Base-by-base conservation (phyloP, 2,113 vertebrate genomes). In the Perca flavescens region DNA sequence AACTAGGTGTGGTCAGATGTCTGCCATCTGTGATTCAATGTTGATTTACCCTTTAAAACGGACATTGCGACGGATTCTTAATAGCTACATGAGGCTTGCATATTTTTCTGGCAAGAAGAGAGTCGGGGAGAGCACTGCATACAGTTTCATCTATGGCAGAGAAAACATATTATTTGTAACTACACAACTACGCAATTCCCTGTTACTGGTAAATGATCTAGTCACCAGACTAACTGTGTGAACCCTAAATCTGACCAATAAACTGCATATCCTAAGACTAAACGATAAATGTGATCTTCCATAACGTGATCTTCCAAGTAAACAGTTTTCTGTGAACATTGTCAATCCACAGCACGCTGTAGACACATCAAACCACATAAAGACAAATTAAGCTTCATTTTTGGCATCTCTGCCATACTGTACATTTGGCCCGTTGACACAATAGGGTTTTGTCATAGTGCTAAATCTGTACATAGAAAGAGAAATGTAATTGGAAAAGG, bases 361-460 rank as follows among this genome's bases (percentile, higher is more conserved):
- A 62, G 36, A 82, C 56, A 25, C 13, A 58, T 14, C 66, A 77
- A 78, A 74, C 74, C 54, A 19, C 56, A 66, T 66, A 54, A 63
- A 76, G 73, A 85, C 77, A 68, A 88, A 85, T 71, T 57, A 78
- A 14, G 25, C 47, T n/a, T 87, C 71, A 71, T 36, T 65, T 77
- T 60, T 80, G 75, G 74, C 74, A 64, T 60, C 63, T 80, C 63
- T 62, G 63, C 28, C 54, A 62, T 54, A 12, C 53, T 54, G 53
- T 65, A 64, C 5, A 85, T 83, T 49, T 70, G 66, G 22, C 47
- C 61, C 70, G 47, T 73, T 84, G 61, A 80, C 50, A 85, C 83
- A 89, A 77, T 68, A 66, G 79, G 47, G 66, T 36, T 65, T 77
- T 90, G 85, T 90, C 82, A 36, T n/a, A 69, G 72, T 0, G 50